Percentiles rank a stretch among this genome's conserved stretches.
These are phyloP conservation scores for human (Homo sapiens) DNA, from an alignment of 2,113 vertebrate species.

Conservation along the genomic window GRCh38 chr3:182130001-182130500, in stretches of 20 bases:
- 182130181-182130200: neutral
- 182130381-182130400: neutral
- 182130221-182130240: constrained; percentile 31
- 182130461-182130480: neutral
- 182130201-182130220: neutral
- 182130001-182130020: neutral
- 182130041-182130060: neutral
- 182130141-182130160: constrained; percentile 9
- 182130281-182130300: neutral
- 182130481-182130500: neutral
- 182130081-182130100: neutral
- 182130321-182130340: neutral
- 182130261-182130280: neutral
- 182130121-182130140: constrained; percentile 10
- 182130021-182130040: neutral
- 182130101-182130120: neutral
- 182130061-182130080: neutral
- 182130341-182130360: neutral
- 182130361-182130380: neutral
- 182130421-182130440: neutral
- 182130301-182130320: constrained; percentile 10
- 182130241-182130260: neutral
- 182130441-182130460: neutral
- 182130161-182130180: neutral
- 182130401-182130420: neutral